Percentiles rank a stretch among this genome's conserved stretches.
These are phyloP conservation scores for Anolis sagrei DNA, from an alignment of 2,113 vertebrate genomes.

Conservation along the genomic window DNA sequence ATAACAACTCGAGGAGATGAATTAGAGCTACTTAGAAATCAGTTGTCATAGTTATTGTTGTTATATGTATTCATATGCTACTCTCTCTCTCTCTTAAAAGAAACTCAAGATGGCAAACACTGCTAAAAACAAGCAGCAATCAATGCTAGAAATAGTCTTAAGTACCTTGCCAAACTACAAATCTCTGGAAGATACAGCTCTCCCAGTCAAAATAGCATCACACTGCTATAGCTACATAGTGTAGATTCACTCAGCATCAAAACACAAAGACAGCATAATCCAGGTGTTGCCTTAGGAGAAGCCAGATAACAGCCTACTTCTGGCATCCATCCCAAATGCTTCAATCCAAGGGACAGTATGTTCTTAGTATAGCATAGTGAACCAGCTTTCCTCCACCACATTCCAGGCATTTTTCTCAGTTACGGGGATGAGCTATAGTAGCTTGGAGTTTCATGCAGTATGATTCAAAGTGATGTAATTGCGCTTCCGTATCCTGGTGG, in stretches of 20 bases:
- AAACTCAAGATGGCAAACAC: too few species aligned
- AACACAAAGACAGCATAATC: neutral
- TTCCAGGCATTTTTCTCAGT: neutral
- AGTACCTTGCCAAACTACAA: too few species aligned
- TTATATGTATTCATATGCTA: too few species aligned
- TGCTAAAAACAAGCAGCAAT: too few species aligned
- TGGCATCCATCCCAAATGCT: neutral
- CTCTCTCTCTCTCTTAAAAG: too few species aligned
- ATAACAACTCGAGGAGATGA: neutral
- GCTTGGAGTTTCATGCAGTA: neutral
- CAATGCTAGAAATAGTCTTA: too few species aligned
- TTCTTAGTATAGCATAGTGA: neutral
- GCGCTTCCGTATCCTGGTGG: neutral
- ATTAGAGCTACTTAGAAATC: too few species aligned
- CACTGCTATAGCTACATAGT: too few species aligned
- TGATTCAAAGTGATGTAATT: neutral
- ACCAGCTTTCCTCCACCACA: neutral
- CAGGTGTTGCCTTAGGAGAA: neutral
- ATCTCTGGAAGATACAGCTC: too few species aligned
- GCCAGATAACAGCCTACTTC: neutral
- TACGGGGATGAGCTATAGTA: neutral
- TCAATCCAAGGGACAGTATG: neutral
- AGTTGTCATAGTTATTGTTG: too few species aligned
- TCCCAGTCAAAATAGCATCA: too few species aligned
- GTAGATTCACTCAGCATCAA: too few species aligned